Conservation (phyloP, 2,888 invertebrate genomes). For the Phymatocera aterrima region DNA sequence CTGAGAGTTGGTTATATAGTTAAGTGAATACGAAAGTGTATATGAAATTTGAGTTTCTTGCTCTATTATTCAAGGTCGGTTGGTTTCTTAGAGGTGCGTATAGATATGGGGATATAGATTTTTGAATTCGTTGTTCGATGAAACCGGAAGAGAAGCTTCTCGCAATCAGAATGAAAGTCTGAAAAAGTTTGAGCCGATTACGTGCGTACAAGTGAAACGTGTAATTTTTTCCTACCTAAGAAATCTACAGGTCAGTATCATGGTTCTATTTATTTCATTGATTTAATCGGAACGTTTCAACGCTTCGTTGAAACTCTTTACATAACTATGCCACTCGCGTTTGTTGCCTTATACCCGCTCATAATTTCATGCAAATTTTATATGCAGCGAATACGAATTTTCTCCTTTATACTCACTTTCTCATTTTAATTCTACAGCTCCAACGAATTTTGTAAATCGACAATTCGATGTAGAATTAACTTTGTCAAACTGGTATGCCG, state of each 20-base stretch:
- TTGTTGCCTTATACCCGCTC: background rate
- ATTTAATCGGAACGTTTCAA: constrained; percentile 5
- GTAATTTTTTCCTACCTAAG: background rate
- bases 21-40: background rate
- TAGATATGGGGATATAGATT: background rate
- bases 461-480: background rate
- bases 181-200: background rate
- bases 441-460: background rate
- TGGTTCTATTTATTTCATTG: constrained; percentile 26
- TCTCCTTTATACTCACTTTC: too few species aligned
- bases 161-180: background rate
- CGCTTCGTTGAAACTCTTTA: background rate
- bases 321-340: too few species aligned
- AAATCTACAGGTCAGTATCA: background rate
- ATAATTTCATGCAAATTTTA: too few species aligned
- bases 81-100: background rate
- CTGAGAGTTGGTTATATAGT: background rate
- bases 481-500: background rate
- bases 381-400: too few species aligned
- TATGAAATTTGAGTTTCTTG: constrained; percentile 17
- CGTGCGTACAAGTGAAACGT: background rate
- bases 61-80: background rate
- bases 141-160: background rate
- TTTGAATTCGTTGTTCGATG: background rate
- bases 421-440: too few species aligned